A percentile compares a stretch with the other conserved stretches of the same genome.
Conservation (phyloP, 2,888 invertebrate species). For the Lasioglossum figueresi region DNA sequence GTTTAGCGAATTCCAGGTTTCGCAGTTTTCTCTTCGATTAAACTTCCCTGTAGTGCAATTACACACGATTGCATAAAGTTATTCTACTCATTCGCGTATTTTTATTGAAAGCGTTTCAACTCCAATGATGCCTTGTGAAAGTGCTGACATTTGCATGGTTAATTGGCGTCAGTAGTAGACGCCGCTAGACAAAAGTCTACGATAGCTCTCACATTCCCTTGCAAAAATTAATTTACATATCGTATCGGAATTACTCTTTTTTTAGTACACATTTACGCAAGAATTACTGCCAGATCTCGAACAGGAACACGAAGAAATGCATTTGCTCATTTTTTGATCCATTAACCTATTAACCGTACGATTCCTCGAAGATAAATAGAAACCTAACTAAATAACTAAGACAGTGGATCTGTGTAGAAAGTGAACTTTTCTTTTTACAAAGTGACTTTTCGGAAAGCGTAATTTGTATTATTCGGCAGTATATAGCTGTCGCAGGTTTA, state of each 20-base stretch:
- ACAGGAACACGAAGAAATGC: neutral
- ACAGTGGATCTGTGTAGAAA: too few species aligned
- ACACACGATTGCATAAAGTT: slow-evolving; percentile 8
- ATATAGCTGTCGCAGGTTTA: too few species aligned
- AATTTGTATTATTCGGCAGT: too few species aligned
- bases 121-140: slow-evolving; percentile 37
- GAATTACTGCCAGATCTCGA: neutral
- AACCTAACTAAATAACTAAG: too few species aligned
- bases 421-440: too few species aligned
- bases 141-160: slow-evolving; percentile 32
- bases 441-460: too few species aligned
- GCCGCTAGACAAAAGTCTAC: slow-evolving; percentile 15
- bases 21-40: neutral
- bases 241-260: neutral
- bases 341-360: neutral
- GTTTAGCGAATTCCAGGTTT: neutral
- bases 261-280: neutral
- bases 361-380: too few species aligned
- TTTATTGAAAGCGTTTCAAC: slow-evolving; percentile 15
- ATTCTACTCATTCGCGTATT: slow-evolving; percentile 17
- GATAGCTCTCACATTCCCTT: slow-evolving; percentile 21
- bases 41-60: neutral
- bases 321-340: neutral
- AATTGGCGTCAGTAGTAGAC: slow-evolving; percentile 16
- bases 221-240: slow-evolving; percentile 21